Conservation (phyloP, 1,140 invertebrate species). For the Bombus sylvicola region DNA sequence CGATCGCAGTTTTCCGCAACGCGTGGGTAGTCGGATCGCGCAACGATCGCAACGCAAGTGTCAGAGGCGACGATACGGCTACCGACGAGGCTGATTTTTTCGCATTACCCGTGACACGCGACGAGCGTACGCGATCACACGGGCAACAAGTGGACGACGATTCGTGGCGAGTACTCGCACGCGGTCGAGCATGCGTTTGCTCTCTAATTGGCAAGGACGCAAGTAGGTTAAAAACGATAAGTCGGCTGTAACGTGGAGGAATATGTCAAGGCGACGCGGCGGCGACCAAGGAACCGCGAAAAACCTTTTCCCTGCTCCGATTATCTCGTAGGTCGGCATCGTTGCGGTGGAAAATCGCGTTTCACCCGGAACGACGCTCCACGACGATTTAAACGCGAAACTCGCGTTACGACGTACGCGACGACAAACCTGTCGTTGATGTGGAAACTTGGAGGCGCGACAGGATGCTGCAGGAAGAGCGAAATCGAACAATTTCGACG, state of each 20-base stretch:
- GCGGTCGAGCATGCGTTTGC: conserved; percentile 53
- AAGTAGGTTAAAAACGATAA: conserved; percentile 73
- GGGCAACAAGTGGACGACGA: conserved; percentile 64
- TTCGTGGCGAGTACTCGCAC: conserved; percentile 28
- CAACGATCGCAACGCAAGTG: accelerated
- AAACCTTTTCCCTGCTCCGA: neutral
- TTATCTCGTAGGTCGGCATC: too few relatives aligned
- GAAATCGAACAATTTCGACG: neutral
- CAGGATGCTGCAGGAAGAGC: neutral
- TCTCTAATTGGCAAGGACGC: conserved; percentile 63
- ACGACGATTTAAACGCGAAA: too few relatives aligned
- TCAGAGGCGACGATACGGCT: too few relatives aligned
- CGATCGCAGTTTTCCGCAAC: too few relatives aligned
- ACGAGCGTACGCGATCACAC: conserved; percentile 6
- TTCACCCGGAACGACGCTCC: too few relatives aligned
- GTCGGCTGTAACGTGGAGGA: conserved; percentile 50
- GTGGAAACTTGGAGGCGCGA: too few relatives aligned
- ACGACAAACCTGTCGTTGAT: too few relatives aligned
- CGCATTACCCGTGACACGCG: neutral
- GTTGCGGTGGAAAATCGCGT: too few relatives aligned
- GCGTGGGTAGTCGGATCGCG: accelerated
- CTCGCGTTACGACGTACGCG: too few relatives aligned
- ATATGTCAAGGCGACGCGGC: conserved; percentile 66
- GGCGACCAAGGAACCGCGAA: neutral
- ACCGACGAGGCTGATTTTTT: neutral